Evolutionary conservation across 2,797 vertebrate genomes (phyloP).

Genomic region (Cryptoblepharus egeriae): DNA sequence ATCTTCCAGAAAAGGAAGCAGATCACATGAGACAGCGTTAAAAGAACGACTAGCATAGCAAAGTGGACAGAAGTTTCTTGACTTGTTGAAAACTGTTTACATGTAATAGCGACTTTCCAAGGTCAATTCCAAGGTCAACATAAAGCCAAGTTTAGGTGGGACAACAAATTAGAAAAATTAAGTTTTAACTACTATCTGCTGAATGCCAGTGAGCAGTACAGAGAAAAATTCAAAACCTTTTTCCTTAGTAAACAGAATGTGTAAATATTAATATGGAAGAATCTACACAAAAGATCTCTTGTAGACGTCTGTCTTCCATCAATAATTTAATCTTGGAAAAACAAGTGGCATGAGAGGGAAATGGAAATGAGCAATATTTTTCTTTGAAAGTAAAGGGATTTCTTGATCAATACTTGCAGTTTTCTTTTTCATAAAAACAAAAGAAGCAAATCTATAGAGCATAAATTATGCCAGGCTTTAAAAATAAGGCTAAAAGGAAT

Average conservation of each 20-base stretch:
- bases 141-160: background rate
- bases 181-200: background rate
- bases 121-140: background rate
- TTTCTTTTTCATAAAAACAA: slow-evolving; percentile 7
- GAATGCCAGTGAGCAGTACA: background rate
- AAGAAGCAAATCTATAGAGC: slow-evolving; percentile 1
- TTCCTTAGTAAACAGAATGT: slow-evolving; percentile 13
- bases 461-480: background rate
- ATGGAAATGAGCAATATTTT: slow-evolving; percentile 17
- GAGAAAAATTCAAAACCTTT: slow-evolving; percentile 4
- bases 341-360: slow-evolving; percentile 30
- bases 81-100: background rate
- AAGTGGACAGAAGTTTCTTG: slow-evolving; percentile 17
- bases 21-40: background rate
- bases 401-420: background rate
- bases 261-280: background rate
- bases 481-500: slow-evolving; percentile 17
- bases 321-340: slow-evolving; percentile 33
- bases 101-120: background rate
- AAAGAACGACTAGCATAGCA: background rate
- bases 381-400: background rate
- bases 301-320: slow-evolving; percentile 15
- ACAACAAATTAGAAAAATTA: slow-evolving; percentile 9
- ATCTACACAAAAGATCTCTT: slow-evolving; percentile 34
- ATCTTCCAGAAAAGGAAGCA: background rate